Evolutionary conservation across 2,113 vertebrate genomes (phyloP).

Genomic region (Arothron firmamentum): DNA sequence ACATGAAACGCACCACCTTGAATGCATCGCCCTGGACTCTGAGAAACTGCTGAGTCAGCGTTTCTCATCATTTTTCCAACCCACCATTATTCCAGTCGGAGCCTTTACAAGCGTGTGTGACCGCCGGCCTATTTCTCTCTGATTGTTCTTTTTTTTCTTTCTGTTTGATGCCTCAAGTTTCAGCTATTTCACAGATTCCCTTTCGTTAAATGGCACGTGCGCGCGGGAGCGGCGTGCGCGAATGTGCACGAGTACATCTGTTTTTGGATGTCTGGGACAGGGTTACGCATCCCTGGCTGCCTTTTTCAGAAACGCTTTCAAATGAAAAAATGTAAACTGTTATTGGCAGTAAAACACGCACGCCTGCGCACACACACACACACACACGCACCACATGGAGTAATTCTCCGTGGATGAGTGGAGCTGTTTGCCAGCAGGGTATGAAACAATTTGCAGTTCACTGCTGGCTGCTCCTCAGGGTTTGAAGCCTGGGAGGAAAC

Average conservation of each 20-base stretch:
- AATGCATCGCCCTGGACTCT: conserved; percentile 48
- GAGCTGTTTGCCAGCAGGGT: too few species aligned
- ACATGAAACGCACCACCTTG: conserved; percentile 39
- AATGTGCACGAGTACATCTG: not conserved
- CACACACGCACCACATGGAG: too few species aligned
- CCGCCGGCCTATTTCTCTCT: conserved; percentile 25
- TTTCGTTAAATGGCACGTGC: conserved; percentile 18
- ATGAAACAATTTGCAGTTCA: too few species aligned
- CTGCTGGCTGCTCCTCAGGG: too few species aligned
- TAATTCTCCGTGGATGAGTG: too few species aligned
- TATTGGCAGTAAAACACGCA: too few species aligned
- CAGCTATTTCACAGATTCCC: conserved; percentile 17
- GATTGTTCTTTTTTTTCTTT: conserved; percentile 8
- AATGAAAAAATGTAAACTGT: too few species aligned
- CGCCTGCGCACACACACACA: too few species aligned
- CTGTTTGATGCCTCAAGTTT: conserved; percentile 32
- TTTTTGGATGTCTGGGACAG: not conserved
- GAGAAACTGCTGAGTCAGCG: conserved; percentile 30
- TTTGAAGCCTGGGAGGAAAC: too few species aligned
- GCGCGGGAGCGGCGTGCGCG: not conserved
- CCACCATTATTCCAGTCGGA: conserved; percentile 53
- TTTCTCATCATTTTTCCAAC: conserved; percentile 47
- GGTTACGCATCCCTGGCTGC: too few species aligned
- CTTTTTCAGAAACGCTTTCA: too few species aligned
- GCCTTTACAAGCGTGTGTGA: conserved; percentile 46